Conservation (phyloP, 2,113 vertebrate species). For the Ranitomeya variabilis region DNA sequence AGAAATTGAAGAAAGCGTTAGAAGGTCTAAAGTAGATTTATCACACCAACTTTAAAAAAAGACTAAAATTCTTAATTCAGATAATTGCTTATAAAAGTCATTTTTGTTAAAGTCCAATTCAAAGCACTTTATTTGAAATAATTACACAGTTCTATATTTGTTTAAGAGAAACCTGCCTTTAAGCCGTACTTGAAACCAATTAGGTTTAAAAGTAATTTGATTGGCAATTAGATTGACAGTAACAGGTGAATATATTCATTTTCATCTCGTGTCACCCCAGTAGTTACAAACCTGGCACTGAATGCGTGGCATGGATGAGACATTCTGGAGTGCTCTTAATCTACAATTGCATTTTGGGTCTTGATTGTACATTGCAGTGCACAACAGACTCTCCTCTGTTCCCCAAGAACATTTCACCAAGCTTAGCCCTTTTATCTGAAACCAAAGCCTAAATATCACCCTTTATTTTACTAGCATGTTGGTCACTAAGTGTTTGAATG, state of each 20-base stretch:
- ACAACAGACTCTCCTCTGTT: constrained; percentile 67
- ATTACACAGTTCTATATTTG: not conserved
- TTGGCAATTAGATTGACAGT: not conserved
- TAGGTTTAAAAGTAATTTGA: not conserved
- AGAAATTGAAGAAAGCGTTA: too few species aligned
- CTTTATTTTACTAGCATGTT: constrained; percentile 71
- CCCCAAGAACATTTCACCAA: constrained; percentile 64
- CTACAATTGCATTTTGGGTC: constrained; percentile 64
- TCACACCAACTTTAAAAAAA: not conserved
- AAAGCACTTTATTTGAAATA: not conserved
- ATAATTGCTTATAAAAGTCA: not conserved
- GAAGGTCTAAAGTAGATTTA: not conserved
- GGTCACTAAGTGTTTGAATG: constrained; percentile 49
- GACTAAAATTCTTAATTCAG: not conserved
- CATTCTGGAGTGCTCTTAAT: constrained; percentile 56
- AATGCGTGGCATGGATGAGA: constrained; percentile 50
- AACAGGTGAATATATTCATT: constrained; percentile 32
- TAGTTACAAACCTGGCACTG: constrained; percentile 55
- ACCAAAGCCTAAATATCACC: constrained; percentile 66
- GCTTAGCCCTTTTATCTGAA: constrained; percentile 67
- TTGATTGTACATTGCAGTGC: constrained; percentile 60
- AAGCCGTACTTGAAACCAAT: constrained; percentile 2
- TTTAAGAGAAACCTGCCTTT: not conserved
- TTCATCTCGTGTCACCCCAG: constrained; percentile 55
- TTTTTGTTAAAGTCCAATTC: not conserved